phyloP scores from a whole-genome alignment of 1,140 invertebrate species.

The Linepithema humile region DNA sequence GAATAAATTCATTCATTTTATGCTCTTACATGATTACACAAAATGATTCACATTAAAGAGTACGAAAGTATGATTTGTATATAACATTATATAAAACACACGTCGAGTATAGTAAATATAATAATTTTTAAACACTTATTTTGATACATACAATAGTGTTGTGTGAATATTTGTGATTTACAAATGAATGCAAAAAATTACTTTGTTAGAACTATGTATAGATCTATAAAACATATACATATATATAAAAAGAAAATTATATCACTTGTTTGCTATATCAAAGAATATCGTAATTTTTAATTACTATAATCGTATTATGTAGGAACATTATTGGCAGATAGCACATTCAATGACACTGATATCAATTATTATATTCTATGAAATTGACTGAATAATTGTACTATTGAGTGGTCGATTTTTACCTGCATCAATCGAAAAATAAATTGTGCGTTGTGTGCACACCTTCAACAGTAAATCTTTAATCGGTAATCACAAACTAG shows the following conservation, averaged over 20 bases:
- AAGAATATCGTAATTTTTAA: too few relatives aligned
- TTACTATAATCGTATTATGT: not conserved
- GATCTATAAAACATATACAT: not conserved
- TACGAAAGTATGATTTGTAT: not conserved
- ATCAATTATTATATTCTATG: slow-evolving; percentile 1
- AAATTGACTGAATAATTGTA: slow-evolving; percentile 43
- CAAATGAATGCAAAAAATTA: not conserved
- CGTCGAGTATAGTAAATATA: not conserved
- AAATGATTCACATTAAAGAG: not conserved
- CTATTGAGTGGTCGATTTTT: slow-evolving; percentile 8
- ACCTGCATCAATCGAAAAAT: not conserved
- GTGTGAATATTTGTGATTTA: not conserved
- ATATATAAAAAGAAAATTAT: not conserved
- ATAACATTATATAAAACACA: not conserved
- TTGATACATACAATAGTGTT: not conserved
- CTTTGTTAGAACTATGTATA: not conserved
- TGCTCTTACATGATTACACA: not conserved
- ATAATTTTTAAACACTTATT: not conserved
- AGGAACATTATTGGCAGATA: slow-evolving; percentile 22
- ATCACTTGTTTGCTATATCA: too few relatives aligned
- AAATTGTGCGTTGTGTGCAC: not conserved
- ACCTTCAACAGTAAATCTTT: not conserved
- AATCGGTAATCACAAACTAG: not conserved
- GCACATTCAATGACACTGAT: not conserved
- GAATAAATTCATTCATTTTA: too few relatives aligned